Evolutionary conservation across 2,888 invertebrate genomes (phyloP), one percentile per base, ranked within the genome.

Genomic region (Limnephilus lunatus): DNA sequence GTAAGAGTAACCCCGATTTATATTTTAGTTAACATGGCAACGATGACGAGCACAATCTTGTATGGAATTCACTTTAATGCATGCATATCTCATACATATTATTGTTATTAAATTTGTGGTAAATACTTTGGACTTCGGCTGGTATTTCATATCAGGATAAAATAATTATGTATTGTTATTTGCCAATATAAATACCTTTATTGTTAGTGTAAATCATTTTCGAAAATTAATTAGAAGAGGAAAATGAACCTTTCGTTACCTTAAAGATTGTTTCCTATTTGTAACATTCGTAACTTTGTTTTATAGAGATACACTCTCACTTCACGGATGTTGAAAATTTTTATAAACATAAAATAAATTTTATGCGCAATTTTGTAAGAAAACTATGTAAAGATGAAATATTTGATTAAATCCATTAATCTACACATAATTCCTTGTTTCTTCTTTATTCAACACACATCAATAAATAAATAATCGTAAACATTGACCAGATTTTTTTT

Each of bases 341-440:
- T 68, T 68, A n/a, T 68, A 68, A 68, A 68, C 68, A 68, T 68
- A 68, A 68, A 68, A 68, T 68, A n/a, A 68, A 9, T 85, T 85
- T 39, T 86, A 44, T 86, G 86, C 39, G n/a, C 9, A 86, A 86
- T 86, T 86, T 86, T 86, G 86, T 86, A 86, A 86, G 25, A 86
- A 86, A 86, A 86, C 44, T 86, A 86, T 86, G 25, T 25, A 48
- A 86, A 86, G 7, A 68, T 9, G 68, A 68, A 9, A 7, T 86
- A 14, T 86, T 86, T 48, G 44, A 86, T 86, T 86, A 86, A 86
- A 86, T 30, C 35, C 15, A 39, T 86, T 53, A 48, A 86, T 44
- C 53, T 32, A 82, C 82, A 82, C 32, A 68, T 7, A 82, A 15
- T 31, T 82, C 32, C 31, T 82, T 82, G 31, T 82, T 82, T 82